Base-by-base conservation (phyloP, 2,797 vertebrate species). In the Pempheris klunzingeri region DNA sequence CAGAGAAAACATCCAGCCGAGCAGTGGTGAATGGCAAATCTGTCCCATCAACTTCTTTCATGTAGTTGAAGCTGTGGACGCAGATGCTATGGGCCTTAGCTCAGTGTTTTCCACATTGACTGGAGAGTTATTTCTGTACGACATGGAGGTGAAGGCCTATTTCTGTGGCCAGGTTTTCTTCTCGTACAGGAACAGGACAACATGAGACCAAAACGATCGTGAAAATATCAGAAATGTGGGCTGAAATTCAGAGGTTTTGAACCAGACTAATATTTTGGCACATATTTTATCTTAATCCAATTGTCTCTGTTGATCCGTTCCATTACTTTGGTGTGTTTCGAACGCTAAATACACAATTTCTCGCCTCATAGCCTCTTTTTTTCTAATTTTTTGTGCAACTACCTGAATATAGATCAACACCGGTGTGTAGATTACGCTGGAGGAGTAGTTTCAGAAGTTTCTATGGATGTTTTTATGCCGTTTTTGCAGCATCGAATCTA, bases 211-310 rank as follows among this genome's bases (percentile, higher is more conserved):
- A 46, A 20, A 9, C n/a, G 43, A 32, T 32, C 4, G 30, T 32
- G 30, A 59, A 4, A 22, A 46, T 22, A 34, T 64, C 61, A 10
- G 20, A 13, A 32, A 17, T n/a, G 49, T 49, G 12, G 61, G 20
- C 28, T 22, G n/a, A 32, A 28, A 39, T 52, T 39, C 53, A 47
- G 54, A 70, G 24, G 15, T 54, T 22, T 55, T 39, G n/a, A 67
- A 52, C 2, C 47, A 61, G 22, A 20, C 7, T 50, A 20, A 50
- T 34, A 77, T 26, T 60, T 64, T 58, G 60, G 34, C 50, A 71
- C 60, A 22, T 50, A 36, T 50, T 34, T 8, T 13, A 53, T n/a
- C 26, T 38, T 38, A 32, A 55, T 41, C 10, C 22, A 41, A 54
- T 11, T 26, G n/a, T n/a, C 5, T 38, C 26, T 0, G 1, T 20